Percentiles rank a stretch among this genome's conserved stretches.
phyloP scores from a whole-genome alignment of 2,888 invertebrate genomes.

The Serripes groenlandicus region DNA sequence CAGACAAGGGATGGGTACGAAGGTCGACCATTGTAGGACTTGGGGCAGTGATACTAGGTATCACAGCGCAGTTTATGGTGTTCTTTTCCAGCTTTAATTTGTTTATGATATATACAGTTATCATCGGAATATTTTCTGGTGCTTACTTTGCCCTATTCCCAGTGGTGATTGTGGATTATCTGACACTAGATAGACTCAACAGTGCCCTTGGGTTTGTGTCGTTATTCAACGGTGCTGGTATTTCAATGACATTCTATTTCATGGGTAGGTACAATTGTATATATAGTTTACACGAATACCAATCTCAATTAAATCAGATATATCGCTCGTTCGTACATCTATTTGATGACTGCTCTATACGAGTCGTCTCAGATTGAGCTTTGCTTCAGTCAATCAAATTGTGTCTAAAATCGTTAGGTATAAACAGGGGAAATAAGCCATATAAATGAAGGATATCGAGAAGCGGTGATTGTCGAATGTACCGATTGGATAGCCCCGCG shows the following conservation, averaged over 20 bases:
- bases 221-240: constrained; percentile 61
- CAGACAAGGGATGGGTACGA: constrained; percentile 45
- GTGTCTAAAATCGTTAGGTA: too few species aligned
- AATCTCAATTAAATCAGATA: too few species aligned
- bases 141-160: constrained; percentile 68
- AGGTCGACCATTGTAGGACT: constrained; percentile 43
- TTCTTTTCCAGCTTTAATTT: constrained; percentile 58
- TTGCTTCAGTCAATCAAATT: too few species aligned
- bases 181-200: constrained; percentile 66
- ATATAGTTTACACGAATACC: too few species aligned
- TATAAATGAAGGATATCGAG: too few species aligned
- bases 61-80: constrained; percentile 25
- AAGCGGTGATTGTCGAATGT: too few species aligned
- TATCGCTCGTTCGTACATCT: too few species aligned
- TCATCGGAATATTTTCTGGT: constrained; percentile 68
- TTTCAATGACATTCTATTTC: constrained; percentile 56
- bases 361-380: too few species aligned
- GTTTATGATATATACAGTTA: constrained; percentile 58
- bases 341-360: too few species aligned
- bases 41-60: constrained; percentile 31
- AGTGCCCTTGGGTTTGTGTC: constrained; percentile 63
- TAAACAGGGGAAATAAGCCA: too few species aligned
- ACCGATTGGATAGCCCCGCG: too few species aligned
- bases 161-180: constrained; percentile 69
- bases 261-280: constrained; percentile 64